Evolutionary conservation across 1,140 invertebrate species (phyloP).

Genomic region (Ostrea edulis): DNA sequence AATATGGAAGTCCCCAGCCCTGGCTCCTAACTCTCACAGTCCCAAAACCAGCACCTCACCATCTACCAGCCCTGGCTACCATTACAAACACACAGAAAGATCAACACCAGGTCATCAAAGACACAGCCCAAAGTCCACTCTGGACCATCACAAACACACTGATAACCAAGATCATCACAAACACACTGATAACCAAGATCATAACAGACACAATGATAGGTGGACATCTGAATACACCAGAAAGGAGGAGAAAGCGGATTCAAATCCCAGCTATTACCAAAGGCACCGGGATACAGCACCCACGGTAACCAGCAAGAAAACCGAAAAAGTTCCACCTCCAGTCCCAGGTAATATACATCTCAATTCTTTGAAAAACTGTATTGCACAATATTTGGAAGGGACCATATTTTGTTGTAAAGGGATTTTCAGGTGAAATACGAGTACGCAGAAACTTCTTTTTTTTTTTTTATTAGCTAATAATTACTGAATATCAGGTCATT

Average conservation of each 20-base stretch:
- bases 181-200: neutral
- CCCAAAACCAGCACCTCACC: constrained; percentile 33
- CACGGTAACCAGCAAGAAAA: neutral
- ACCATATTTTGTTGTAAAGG: too few species aligned
- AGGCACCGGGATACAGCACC: constrained; percentile 17
- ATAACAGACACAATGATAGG: neutral
- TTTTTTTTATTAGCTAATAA: too few species aligned
- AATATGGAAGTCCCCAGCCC: neutral
- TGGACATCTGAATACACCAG: neutral
- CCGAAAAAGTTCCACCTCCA: neutral
- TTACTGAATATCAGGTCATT: too few species aligned
- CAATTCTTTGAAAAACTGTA: too few species aligned
- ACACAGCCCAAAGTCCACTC: neutral
- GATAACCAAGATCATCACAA: neutral
- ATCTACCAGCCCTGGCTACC: constrained; percentile 7
- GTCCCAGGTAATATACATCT: neutral
- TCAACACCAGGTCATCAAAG: neutral
- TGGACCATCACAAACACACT: neutral
- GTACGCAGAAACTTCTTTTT: too few species aligned
- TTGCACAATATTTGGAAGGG: too few species aligned
- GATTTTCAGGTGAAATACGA: too few species aligned
- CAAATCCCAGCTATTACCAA: constrained; percentile 22
- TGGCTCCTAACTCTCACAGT: neutral
- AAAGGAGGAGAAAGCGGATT: neutral
- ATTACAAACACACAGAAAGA: neutral